Conservation (phyloP, 2,113 vertebrate genomes). For the Excalfactoria chinensis region DNA sequence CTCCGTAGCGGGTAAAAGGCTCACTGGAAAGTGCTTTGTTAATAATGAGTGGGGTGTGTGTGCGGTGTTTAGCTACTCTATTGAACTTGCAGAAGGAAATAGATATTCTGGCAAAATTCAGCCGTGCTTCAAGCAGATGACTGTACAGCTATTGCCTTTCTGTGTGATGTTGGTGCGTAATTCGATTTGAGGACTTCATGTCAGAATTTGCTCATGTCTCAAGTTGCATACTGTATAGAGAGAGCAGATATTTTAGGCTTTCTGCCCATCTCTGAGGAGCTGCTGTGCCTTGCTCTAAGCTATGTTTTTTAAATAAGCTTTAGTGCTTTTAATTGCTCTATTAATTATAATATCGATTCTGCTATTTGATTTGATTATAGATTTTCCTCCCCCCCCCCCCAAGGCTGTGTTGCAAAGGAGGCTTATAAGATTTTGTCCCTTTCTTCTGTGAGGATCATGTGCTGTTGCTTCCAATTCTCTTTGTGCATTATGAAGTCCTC, state of each 20-base stretch:
- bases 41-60: not conserved
- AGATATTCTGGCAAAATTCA: not conserved
- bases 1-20: not conserved
- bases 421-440: not conserved
- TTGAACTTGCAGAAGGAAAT: not conserved
- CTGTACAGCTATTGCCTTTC: not conserved
- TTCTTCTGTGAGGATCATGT: not conserved
- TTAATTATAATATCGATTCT: not conserved
- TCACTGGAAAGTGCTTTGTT: not conserved
- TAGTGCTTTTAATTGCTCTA: not conserved
- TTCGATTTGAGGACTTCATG: not conserved
- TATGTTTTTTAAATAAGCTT: not conserved
- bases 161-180: not conserved
- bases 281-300: not conserved
- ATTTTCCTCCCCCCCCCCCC: not conserved
- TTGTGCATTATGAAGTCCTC: not conserved
- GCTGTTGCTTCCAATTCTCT: not conserved
- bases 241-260: not conserved
- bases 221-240: rapidly evolving
- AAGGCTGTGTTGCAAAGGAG: not conserved
- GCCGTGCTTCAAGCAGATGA: not conserved
- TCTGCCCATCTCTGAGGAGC: not conserved
- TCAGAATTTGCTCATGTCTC: not conserved
- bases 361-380: not conserved
- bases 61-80: not conserved